A percentile compares a stretch with the other conserved stretches of the same genome.
Evolutionary conservation across 35 echinoderm and acorn worm species (phyloP).

Genomic region (Acanthaster planci): DNA sequence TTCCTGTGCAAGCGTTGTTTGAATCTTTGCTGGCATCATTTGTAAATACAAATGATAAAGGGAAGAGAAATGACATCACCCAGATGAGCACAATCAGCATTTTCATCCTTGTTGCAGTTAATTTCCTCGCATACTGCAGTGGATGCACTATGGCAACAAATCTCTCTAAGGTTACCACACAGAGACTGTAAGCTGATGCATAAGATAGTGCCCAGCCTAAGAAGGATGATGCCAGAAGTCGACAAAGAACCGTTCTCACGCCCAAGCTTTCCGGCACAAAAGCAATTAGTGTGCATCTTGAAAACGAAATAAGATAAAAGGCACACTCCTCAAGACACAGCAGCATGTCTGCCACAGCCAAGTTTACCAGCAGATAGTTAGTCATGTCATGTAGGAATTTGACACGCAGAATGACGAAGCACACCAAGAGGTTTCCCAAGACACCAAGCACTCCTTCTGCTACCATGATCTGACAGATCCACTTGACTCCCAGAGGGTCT

Average conservation of each 20-base stretch:
- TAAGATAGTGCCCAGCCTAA: not conserved
- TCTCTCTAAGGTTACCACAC: conserved; percentile 2
- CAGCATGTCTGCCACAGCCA: conserved; percentile 1
- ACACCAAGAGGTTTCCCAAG: not conserved
- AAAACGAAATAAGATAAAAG: not conserved
- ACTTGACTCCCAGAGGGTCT: not conserved
- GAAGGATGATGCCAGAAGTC: not conserved
- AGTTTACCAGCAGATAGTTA: conserved; percentile 6
- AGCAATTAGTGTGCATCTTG: not conserved
- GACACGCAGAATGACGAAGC: not conserved
- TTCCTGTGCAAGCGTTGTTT: not conserved
- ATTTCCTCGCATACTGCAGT: not conserved
- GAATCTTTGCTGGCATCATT: not conserved
- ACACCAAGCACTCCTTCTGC: not conserved
- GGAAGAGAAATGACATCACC: not conserved
- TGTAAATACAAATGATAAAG: not conserved
- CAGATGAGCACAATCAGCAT: not conserved
- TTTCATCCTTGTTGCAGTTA: not conserved
- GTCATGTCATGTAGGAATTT: conserved; percentile 14
- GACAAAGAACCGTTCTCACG: not conserved
- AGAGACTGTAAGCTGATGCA: not conserved
- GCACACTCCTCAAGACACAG: not conserved
- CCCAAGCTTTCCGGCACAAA: not conserved
- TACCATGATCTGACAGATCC: not conserved
- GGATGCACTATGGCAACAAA: conserved; percentile 6